A percentile compares a stretch with the other conserved stretches of the same genome.
phyloP scores from a whole-genome alignment of 2,113 vertebrate genomes.

The Chrysemys picta region DNA sequence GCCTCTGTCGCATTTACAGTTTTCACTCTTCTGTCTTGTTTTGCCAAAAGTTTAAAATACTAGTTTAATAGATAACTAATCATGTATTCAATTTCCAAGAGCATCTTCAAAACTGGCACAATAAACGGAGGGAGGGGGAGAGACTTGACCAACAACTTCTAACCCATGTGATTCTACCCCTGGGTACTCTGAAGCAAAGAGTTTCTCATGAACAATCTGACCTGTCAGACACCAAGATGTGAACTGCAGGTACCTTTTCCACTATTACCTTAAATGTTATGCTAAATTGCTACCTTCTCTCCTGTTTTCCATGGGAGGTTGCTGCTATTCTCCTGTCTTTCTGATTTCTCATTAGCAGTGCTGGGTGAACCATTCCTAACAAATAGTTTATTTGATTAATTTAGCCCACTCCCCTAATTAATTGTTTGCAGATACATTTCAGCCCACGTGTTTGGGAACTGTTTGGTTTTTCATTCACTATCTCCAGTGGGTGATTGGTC shows the following conservation, averaged over 20 bases:
- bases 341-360: neutral
- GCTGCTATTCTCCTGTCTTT: neutral
- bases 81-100: constrained; percentile 1
- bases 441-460: neutral
- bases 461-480: neutral
- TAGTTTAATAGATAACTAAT: neutral
- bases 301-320: neutral
- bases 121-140: neutral
- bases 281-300: neutral
- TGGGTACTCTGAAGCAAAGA: neutral
- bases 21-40: neutral
- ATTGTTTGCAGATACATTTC: neutral
- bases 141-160: constrained; percentile 10
- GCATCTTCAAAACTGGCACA: neutral
- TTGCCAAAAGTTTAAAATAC: neutral
- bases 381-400: neutral
- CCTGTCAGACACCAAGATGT: constrained; percentile 28
- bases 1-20: neutral
- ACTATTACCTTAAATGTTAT: neutral
- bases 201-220: constrained; percentile 20
- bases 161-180: neutral
- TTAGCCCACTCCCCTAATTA: neutral
- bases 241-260: neutral
- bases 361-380: neutral
- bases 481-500: neutral